Evolutionary conservation across 2,797 vertebrate genomes (phyloP).

Genomic region (Champsocephalus esox): DNA sequence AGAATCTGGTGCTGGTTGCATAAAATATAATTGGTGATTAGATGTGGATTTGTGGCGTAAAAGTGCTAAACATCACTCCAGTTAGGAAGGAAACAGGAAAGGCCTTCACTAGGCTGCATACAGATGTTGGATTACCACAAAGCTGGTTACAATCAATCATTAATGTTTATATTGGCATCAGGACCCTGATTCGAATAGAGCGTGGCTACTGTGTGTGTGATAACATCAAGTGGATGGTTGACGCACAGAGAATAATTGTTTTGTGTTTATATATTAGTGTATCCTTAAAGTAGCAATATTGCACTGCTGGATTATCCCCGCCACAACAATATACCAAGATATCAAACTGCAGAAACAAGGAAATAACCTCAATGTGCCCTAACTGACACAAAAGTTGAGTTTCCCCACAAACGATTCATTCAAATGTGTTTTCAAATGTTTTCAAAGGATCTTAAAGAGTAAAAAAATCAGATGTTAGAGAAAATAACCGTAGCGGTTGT

Average conservation of each 20-base stretch:
- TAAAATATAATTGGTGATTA: background rate
- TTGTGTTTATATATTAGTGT: no score
- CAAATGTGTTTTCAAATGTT: background rate
- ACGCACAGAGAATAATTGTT: background rate
- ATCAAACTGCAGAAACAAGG: background rate
- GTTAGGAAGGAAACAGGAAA: background rate
- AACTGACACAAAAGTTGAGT: no score
- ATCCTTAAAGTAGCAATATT: background rate
- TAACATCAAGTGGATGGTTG: background rate
- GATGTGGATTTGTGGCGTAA: background rate
- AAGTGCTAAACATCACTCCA: background rate
- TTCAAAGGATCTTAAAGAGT: background rate
- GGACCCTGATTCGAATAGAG: background rate
- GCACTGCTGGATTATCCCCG: background rate
- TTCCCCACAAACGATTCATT: background rate
- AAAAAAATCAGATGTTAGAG: background rate
- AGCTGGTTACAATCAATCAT: background rate
- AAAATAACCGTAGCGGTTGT: slow-evolving; percentile 6
- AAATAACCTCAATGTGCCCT: no score
- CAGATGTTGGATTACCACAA: background rate
- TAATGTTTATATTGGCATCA: background rate
- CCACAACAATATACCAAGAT: no score
- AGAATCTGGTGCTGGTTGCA: background rate
- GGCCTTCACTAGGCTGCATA: background rate
- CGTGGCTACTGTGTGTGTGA: no score